Conservation (phyloP, 2,113 vertebrate species). For the Sula dactylatra region DNA sequence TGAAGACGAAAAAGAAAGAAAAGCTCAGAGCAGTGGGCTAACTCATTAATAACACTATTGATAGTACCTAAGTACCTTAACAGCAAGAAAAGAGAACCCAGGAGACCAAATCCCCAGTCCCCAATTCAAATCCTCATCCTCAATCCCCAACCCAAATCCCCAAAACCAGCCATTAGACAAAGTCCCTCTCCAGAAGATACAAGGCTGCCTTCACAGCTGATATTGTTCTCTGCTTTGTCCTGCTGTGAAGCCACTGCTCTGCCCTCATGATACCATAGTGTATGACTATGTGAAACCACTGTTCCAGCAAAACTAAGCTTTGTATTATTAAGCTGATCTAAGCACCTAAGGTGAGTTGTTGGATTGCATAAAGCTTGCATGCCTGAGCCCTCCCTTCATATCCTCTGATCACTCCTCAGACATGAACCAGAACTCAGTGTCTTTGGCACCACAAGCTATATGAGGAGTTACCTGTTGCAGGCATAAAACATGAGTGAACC, state of each 20-base stretch:
- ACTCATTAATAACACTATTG: neutral
- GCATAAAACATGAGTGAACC: neutral
- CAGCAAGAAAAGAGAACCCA: neutral
- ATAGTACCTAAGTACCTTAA: neutral
- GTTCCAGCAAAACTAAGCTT: neutral
- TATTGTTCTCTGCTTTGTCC: neutral
- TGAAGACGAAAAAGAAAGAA: neutral
- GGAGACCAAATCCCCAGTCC: neutral
- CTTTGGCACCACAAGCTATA: neutral
- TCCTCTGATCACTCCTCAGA: neutral
- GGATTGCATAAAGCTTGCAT: neutral
- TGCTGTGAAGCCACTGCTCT: neutral
- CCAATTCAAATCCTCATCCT: too few species aligned
- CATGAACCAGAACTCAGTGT: neutral
- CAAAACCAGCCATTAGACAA: neutral
- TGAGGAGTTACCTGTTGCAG: neutral
- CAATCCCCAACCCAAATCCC: neutral
- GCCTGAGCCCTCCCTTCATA: neutral
- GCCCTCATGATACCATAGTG: neutral
- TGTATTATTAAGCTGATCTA: neutral
- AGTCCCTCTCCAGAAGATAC: neutral
- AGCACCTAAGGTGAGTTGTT: neutral
- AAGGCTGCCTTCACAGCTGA: neutral
- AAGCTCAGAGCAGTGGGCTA: neutral
- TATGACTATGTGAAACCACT: neutral